Evolutionary conservation across 2,888 invertebrate genomes (phyloP).

Genomic region (Lithophane socia): DNA sequence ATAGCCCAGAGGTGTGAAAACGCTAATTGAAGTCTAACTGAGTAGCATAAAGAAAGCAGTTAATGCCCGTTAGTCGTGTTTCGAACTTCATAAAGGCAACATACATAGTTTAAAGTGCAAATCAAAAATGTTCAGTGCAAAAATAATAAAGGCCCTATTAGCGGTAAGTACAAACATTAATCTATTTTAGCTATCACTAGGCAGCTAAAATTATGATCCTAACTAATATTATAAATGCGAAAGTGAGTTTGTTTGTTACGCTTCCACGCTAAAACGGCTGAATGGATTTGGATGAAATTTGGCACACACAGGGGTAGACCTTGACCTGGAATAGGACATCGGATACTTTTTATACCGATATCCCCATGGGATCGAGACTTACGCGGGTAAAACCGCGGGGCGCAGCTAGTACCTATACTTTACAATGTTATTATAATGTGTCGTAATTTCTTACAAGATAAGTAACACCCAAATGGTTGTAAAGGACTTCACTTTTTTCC

Average conservation of each 20-base stretch:
- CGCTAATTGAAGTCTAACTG: slow-evolving; percentile 79
- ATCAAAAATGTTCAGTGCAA: slow-evolving; percentile 52
- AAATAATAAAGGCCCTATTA: slow-evolving; percentile 42
- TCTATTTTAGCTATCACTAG: neutral
- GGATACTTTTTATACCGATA: too few relatives aligned
- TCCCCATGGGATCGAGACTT: too few relatives aligned
- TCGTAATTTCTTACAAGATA: slow-evolving; percentile 35
- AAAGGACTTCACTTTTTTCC: slow-evolving; percentile 35
- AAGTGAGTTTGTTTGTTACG: too few relatives aligned
- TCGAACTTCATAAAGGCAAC: slow-evolving; percentile 64
- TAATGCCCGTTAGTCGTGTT: slow-evolving; percentile 77
- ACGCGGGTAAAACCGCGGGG: too few relatives aligned
- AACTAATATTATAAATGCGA: too few relatives aligned
- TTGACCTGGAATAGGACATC: too few relatives aligned
- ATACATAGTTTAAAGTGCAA: slow-evolving; percentile 36
- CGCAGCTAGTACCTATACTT: too few relatives aligned
- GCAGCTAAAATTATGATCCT: neutral
- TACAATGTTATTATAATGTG: slow-evolving; percentile 10
- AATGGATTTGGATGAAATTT: too few relatives aligned
- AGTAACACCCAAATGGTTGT: slow-evolving; percentile 17
- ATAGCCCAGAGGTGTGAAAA: slow-evolving; percentile 80
- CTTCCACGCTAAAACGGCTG: too few relatives aligned
- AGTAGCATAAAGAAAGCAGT: slow-evolving; percentile 76
- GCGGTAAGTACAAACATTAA: slow-evolving; percentile 55
- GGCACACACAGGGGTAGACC: too few relatives aligned